These are phyloP conservation scores for Dryadula phaetusa DNA, from an alignment of 2,888 invertebrate species.

Conservation along the genomic window DNA sequence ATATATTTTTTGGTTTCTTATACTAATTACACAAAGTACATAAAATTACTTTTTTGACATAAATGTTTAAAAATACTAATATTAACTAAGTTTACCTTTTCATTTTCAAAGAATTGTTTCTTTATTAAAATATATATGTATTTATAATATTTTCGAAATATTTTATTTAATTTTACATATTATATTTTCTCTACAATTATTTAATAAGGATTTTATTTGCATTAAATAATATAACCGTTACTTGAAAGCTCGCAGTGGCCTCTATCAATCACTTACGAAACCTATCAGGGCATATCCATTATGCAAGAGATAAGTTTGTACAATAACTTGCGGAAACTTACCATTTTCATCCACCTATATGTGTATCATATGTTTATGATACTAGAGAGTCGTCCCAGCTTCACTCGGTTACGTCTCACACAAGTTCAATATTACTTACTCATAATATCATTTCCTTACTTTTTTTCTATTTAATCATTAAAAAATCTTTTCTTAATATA, in stretches of 20 bases:
- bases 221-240: constrained; percentile 42
- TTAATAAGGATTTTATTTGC: background rate
- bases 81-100: too few species aligned
- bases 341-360: constrained; percentile 38
- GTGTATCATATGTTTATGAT: constrained; percentile 16
- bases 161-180: too few species aligned
- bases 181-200: background rate
- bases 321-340: constrained; percentile 73
- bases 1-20: too few species aligned
- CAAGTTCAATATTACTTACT: background rate
- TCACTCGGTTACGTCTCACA: background rate
- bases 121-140: too few species aligned
- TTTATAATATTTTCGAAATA: too few species aligned
- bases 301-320: constrained; percentile 82
- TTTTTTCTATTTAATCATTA: background rate
- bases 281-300: constrained; percentile 83
- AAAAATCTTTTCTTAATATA: too few species aligned
- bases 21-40: too few species aligned
- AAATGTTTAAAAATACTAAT: too few species aligned
- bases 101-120: too few species aligned
- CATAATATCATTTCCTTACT: background rate
- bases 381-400: background rate
- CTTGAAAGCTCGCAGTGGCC: constrained; percentile 51
- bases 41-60: too few species aligned
- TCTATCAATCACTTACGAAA: constrained; percentile 84